phyloP scores from a whole-genome alignment of 2,888 invertebrate species.

The Leucania comma region DNA sequence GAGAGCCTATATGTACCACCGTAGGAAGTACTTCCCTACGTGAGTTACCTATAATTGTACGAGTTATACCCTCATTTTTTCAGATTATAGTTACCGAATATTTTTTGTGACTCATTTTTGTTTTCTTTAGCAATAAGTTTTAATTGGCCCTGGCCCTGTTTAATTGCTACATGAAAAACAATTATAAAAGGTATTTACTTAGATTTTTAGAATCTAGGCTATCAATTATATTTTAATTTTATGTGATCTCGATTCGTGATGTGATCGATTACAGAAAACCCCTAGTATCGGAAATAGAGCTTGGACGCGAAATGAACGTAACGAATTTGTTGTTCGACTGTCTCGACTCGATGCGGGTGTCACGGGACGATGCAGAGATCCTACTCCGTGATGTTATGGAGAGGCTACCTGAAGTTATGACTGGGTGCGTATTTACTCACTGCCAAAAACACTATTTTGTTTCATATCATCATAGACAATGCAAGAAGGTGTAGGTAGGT shows the following conservation, averaged over 20 bases:
- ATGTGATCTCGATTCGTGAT: too few relatives aligned
- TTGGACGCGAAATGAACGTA: conserved; percentile 77
- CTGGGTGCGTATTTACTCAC: conserved; percentile 74
- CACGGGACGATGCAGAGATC: conserved; percentile 77
- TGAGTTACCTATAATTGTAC: conserved; percentile 62
- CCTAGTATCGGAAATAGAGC: conserved; percentile 70
- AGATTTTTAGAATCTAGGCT: too few relatives aligned
- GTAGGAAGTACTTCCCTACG: conserved; percentile 85
- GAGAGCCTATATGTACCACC: conserved; percentile 55
- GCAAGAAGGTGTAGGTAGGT: too few relatives aligned
- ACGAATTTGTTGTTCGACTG: conserved; percentile 82
- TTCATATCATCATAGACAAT: too few relatives aligned
- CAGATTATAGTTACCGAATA: background rate
- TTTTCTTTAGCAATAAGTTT: too few relatives aligned
- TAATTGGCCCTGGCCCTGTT: too few relatives aligned
- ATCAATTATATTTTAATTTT: too few relatives aligned
- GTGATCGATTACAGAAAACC: conserved; percentile 73
- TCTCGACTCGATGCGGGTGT: conserved; percentile 81
- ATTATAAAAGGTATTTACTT: too few relatives aligned
- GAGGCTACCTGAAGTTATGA: conserved; percentile 76
- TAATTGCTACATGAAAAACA: too few relatives aligned
- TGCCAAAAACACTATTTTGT: background rate
- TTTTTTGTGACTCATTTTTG: too few relatives aligned
- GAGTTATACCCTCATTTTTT: background rate
- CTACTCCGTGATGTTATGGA: conserved; percentile 78